phyloP scores from a whole-genome alignment of 2,113 vertebrate species.

The Dasypus novemcinctus region DNA sequence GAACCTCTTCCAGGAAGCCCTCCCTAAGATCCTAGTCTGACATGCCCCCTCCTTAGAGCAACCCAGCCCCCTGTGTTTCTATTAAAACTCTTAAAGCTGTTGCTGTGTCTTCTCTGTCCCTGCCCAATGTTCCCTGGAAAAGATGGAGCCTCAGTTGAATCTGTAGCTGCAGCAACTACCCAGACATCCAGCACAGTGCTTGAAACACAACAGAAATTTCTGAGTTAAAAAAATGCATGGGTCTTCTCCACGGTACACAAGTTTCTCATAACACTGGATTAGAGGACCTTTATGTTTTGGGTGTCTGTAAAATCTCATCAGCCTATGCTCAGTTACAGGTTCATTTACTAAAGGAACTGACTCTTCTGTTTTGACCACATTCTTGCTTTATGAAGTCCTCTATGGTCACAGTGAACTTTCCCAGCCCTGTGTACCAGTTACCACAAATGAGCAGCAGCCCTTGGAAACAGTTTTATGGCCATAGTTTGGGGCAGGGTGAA shows the following conservation, averaged over 20 bases:
- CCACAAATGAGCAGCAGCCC: constrained; percentile 32
- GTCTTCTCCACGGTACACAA: neutral
- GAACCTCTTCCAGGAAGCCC: constrained; percentile 29
- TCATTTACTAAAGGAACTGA: neutral
- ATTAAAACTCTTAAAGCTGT: neutral
- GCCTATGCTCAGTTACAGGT: neutral
- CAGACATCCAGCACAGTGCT: neutral
- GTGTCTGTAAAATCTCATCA: neutral
- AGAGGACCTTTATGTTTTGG: neutral
- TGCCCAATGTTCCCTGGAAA: neutral
- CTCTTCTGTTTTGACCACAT: neutral
- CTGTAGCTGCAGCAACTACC: neutral
- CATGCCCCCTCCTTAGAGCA: neutral
- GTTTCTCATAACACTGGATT: neutral
- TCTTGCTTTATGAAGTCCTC: neutral
- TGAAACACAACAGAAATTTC: constrained; percentile 15
- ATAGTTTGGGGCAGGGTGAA: neutral
- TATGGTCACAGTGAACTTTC: constrained; percentile 42
- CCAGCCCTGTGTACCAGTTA: neutral
- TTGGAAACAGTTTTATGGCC: neutral
- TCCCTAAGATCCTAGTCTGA: neutral
- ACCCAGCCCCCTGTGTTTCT: neutral
- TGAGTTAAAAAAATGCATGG: neutral
- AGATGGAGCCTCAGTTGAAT: neutral
- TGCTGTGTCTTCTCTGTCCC: neutral